Percentiles rank a stretch among this genome's conserved stretches.
Evolutionary conservation across 2,888 invertebrate genomes (phyloP).

Genomic region (Eustalomyia histrio): DNA sequence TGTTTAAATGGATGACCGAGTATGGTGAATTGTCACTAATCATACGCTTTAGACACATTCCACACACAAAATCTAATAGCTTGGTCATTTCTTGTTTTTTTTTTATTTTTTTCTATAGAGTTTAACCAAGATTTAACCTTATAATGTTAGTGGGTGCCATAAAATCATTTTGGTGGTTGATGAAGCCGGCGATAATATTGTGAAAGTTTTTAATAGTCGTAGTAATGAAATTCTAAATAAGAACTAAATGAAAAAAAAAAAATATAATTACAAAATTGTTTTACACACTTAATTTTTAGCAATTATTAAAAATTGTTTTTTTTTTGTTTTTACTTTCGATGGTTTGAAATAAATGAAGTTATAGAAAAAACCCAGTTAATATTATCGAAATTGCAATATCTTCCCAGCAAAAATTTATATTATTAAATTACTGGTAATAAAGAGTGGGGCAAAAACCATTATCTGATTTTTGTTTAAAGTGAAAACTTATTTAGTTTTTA

Average conservation of each 20-base stretch:
- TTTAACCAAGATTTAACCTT: constrained; percentile 24
- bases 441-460: too few relatives aligned
- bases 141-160: constrained; percentile 23
- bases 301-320: constrained; percentile 44
- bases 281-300: constrained; percentile 28
- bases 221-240: neutral
- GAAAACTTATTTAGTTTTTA: too few relatives aligned
- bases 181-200: neutral
- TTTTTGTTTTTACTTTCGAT: neutral
- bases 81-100: neutral
- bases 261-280: constrained; percentile 10
- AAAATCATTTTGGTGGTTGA: constrained; percentile 28
- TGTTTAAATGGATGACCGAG: constrained; percentile 33
- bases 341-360: neutral
- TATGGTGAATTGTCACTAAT: constrained; percentile 52
- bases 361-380: too few relatives aligned
- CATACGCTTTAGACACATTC: constrained; percentile 43
- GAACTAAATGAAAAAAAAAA: too few relatives aligned
- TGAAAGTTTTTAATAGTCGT: constrained; percentile 30
- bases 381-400: too few relatives aligned
- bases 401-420: too few relatives aligned
- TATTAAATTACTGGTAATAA: too few relatives aligned
- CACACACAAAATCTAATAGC: constrained; percentile 41
- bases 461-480: too few relatives aligned
- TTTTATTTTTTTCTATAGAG: neutral